Evolutionary conservation across 2,797 vertebrate species (phyloP), one percentile per base, ranked within the genome.

Genomic region (Macrochelys suwanniensis): DNA sequence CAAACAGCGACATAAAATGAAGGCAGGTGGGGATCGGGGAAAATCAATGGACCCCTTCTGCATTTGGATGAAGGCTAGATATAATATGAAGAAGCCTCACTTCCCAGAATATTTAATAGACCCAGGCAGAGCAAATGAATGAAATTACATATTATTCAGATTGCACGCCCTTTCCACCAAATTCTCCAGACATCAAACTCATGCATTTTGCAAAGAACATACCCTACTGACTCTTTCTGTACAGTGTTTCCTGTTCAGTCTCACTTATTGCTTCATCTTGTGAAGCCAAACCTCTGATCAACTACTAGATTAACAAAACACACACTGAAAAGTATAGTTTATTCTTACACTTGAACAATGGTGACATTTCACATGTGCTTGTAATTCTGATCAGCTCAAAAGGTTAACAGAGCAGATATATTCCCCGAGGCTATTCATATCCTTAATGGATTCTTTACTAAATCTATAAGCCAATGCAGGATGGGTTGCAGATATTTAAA

Each of bases 401-500:
- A 56, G 45, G 16, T 92, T 95, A 95, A 85, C 61, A 87, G 81
- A 91, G 76, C 80, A 91, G 83, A 92, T 87, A 85, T 4, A 54
- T 13, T 92, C 33, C 57, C 87, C 85, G 28, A 74, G 89, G 89
- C 89, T 90, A 84, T 82, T 51, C 4, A 1, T 88, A 92, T 71
- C 87, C 1, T 1, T 91, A 95, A 95, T 54, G 53, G 74, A 95
- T 95, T 96, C 93, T 95, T 91, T 93, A 85, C 87, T 92, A 93
- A 94, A 93, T 90, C 84, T 96, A 19, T 85, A 96, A 89, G 11
- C 37, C 21, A 92, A 57, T 50, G 83, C 87, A 94, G 71, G 84
- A 92, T 71, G 84, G 59, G 86, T 25, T 90, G 78, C 33, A 95
- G 90, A 92, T 91, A 95, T 85, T 96, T 94, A 95, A 97, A 95